A percentile compares a stretch with the other conserved stretches of the same genome.
Evolutionary conservation across 2,888 invertebrate genomes (phyloP).

Genomic region (Poecilus cupreus): DNA sequence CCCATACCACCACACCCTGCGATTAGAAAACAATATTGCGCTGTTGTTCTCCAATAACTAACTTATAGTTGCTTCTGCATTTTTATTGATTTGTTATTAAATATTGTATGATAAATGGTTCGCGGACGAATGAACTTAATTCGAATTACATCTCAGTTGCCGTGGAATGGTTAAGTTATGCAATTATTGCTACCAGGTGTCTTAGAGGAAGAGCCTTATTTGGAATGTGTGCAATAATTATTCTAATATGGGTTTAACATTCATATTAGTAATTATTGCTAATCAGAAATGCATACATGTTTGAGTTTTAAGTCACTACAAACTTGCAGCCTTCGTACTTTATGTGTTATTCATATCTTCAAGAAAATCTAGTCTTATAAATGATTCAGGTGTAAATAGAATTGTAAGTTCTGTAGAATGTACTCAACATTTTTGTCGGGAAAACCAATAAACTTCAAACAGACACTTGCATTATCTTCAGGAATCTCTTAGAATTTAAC

Average conservation of each 20-base stretch:
- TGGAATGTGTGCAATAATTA: constrained; percentile 19
- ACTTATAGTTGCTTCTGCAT: constrained; percentile 23
- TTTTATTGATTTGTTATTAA: constrained; percentile 26
- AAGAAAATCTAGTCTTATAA: neutral
- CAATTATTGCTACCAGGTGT: constrained; percentile 21
- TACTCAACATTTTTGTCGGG: constrained; percentile 3
- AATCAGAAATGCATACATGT: neutral
- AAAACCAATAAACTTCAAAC: constrained; percentile 19
- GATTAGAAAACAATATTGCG: constrained; percentile 57
- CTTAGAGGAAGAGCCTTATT: constrained; percentile 22
- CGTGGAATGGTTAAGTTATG: constrained; percentile 13
- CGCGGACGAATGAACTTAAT: constrained; percentile 15
- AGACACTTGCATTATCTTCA: constrained; percentile 8
- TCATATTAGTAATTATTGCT: constrained; percentile 18
- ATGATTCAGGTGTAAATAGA: neutral
- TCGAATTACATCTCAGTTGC: neutral
- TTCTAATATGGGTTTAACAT: constrained; percentile 13
- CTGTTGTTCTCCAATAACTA: constrained; percentile 35
- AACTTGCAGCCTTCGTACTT: too few relatives aligned
- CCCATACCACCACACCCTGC: constrained; percentile 35
- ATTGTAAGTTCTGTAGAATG: constrained; percentile 10
- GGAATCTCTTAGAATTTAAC: neutral
- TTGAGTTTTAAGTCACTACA: neutral
- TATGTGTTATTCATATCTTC: neutral
- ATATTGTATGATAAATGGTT: constrained; percentile 35